These are phyloP conservation scores for Pantherophis vulpinus DNA, from an alignment of 2,797 vertebrate genomes.

Conservation along the genomic window DNA sequence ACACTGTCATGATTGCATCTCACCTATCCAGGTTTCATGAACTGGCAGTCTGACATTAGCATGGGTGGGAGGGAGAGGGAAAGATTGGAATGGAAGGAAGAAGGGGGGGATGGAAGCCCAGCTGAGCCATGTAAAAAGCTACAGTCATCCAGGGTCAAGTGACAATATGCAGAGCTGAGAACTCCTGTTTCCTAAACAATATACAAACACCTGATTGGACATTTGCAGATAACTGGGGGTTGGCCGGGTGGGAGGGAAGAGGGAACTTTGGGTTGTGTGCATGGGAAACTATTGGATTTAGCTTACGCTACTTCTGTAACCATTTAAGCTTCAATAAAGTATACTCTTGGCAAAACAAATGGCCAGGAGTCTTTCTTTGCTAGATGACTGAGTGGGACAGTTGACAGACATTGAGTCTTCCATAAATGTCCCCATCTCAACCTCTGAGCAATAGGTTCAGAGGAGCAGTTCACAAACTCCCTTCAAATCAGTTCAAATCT, in stretches of 20 bases:
- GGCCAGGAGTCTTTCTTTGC: neutral
- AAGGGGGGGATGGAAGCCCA: neutral
- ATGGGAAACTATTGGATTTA: neutral
- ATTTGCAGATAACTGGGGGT: neutral
- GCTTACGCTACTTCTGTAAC: neutral
- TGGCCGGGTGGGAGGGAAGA: neutral
- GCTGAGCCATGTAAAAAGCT: neutral
- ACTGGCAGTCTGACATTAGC: neutral
- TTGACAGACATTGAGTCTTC: neutral
- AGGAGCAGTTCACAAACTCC: neutral
- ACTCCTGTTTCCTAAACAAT: neutral
- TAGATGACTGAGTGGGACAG: neutral
- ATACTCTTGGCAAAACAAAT: neutral
- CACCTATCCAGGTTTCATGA: neutral
- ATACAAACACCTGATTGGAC: neutral
- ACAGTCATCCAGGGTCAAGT: neutral
- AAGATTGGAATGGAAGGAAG: neutral
- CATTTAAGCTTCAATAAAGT: neutral
- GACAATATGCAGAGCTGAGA: neutral
- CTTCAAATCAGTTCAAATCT: neutral
- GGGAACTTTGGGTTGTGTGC: neutral
- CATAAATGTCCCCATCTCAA: neutral
- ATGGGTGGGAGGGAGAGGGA: neutral
- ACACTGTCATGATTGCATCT: neutral
- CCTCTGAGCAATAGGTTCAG: neutral